A percentile compares a stretch with the other conserved stretches of the same genome.
Evolutionary conservation across 2,888 invertebrate species (phyloP).

Genomic region (Rhingia rostrata): DNA sequence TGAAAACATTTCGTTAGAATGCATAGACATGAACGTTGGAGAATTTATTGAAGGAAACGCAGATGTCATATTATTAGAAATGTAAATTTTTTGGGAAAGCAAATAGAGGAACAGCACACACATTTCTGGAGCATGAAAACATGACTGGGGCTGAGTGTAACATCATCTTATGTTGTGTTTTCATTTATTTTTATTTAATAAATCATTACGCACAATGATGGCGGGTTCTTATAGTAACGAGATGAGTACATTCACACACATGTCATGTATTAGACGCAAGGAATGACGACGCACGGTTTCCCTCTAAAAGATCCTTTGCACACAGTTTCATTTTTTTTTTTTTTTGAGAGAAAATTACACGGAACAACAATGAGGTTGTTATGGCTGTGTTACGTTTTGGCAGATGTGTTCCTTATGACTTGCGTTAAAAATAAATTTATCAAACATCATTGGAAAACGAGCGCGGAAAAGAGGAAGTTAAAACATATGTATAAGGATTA

Average conservation of each 20-base stretch:
- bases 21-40: constrained; percentile 2
- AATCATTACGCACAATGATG: constrained; percentile 21
- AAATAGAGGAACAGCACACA: neutral
- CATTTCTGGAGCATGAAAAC: constrained; percentile 5
- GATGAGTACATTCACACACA: constrained; percentile 26
- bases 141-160: neutral
- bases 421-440: constrained; percentile 55
- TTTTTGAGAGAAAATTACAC: constrained; percentile 17
- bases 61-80: constrained; percentile 58
- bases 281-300: neutral
- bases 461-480: neutral
- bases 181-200: constrained; percentile 14
- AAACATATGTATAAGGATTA: neutral
- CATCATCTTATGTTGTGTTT: constrained; percentile 3
- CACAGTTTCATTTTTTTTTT: neutral
- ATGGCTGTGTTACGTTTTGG: constrained; percentile 44
- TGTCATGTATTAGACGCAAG: constrained; percentile 32
- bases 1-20: constrained; percentile 18
- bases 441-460: constrained; percentile 15
- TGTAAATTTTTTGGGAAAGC: constrained; percentile 45
- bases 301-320: constrained; percentile 27
- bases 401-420: constrained; percentile 49
- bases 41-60: constrained; percentile 50
- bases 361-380: constrained; percentile 40
- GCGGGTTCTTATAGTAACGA: neutral